A percentile compares a stretch with the other conserved stretches of the same genome.
Conservation (phyloP, 2,888 invertebrate species). For the Linyphia triangularis region DNA sequence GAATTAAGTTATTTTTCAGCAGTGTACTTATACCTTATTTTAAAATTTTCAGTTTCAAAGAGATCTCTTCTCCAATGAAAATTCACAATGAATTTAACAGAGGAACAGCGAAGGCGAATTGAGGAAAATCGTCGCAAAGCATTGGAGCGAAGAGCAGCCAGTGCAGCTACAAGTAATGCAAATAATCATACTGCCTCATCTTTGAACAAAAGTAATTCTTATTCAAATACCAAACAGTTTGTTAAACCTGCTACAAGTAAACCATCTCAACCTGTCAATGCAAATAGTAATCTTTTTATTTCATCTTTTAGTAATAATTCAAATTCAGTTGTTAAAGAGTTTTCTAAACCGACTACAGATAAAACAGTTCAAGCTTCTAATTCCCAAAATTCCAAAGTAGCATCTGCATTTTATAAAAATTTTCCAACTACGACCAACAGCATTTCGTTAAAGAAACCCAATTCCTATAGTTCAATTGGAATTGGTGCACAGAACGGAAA, state of each 20-base stretch:
- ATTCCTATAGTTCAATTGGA: neutral
- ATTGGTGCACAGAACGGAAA: neutral
- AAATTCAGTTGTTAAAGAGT: neutral
- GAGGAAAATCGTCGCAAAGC: slow-evolving; percentile 81
- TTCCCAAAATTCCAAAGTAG: neutral
- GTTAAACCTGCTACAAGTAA: neutral
- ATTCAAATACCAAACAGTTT: neutral
- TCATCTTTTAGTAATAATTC: neutral
- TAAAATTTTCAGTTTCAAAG: neutral
- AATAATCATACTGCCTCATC: neutral
- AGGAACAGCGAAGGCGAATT: slow-evolving; percentile 80
- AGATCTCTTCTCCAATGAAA: neutral
- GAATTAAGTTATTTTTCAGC: neutral
- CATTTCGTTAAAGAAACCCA: too few species aligned
- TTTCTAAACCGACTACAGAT: neutral
- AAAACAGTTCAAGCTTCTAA: neutral
- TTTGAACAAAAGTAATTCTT: neutral
- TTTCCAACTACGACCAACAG: neutral
- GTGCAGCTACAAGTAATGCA: neutral
- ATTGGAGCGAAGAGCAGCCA: slow-evolving; percentile 78
- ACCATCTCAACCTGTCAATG: neutral
- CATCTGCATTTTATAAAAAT: neutral
- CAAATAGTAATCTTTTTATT: neutral
- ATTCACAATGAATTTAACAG: slow-evolving; percentile 77
- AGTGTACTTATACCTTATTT: neutral